Percentiles rank a stretch among this genome's conserved stretches.
These are phyloP conservation scores for Pachliopta kotzebuea DNA, from an alignment of 2,888 invertebrate genomes.

Conservation along the genomic window DNA sequence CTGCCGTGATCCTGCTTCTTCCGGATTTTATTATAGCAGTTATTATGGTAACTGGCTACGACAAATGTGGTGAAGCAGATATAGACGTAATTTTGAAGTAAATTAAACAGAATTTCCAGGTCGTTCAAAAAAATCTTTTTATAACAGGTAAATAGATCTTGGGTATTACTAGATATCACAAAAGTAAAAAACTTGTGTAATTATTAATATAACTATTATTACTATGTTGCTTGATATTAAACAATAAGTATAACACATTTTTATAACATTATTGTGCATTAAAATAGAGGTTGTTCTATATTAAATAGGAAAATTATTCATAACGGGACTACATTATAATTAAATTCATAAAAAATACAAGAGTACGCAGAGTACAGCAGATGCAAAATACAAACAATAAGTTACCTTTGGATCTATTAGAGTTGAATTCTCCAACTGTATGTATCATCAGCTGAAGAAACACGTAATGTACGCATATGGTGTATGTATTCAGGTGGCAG, in stretches of 20 bases:
- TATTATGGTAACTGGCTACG: not conserved
- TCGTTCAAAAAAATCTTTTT: too few relatives aligned
- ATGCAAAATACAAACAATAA: not conserved
- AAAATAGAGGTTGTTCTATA: too few relatives aligned
- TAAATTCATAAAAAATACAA: not conserved
- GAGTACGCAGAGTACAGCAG: not conserved
- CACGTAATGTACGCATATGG: slow-evolving; percentile 4
- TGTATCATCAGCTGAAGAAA: slow-evolving; percentile 13
- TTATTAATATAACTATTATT: too few relatives aligned
- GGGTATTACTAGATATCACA: too few relatives aligned
- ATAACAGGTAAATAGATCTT: too few relatives aligned
- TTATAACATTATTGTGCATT: too few relatives aligned
- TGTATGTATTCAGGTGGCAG: slow-evolving; percentile 1
- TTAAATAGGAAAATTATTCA: not conserved
- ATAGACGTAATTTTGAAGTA: not conserved
- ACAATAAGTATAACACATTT: too few relatives aligned
- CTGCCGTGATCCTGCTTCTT: not conserved
- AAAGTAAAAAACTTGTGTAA: too few relatives aligned
- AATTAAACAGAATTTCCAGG: too few relatives aligned
- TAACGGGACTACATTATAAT: not conserved
- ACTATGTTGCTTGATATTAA: too few relatives aligned
- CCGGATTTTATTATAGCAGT: not conserved
- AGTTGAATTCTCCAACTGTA: too few relatives aligned
- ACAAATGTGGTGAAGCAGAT: not conserved
- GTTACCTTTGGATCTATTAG: slow-evolving; percentile 11